A percentile compares a stretch with the other conserved stretches of the same genome.
Conservation (phyloP, 2,113 vertebrate species). For the Danio rerio region GRCz12tu NC_133177.1:62650501-62651000, state of each 20-base stretch:
- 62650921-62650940: too few relatives aligned
- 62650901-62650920: too few relatives aligned
- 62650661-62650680: background rate
- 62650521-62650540: background rate
- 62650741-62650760: background rate
- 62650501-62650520: background rate
- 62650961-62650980: too few relatives aligned
- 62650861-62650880: too few relatives aligned
- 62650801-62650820: too few relatives aligned
- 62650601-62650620: background rate
- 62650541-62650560: background rate
- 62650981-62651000: too few relatives aligned
- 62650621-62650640: constrained; percentile 3
- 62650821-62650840: too few relatives aligned
- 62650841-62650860: too few relatives aligned
- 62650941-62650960: too few relatives aligned
- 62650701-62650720: background rate
- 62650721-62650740: background rate
- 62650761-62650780: too few relatives aligned
- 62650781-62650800: too few relatives aligned
- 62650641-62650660: constrained; percentile 6
- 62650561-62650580: background rate
- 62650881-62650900: too few relatives aligned
- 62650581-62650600: background rate
- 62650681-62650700: background rate